Evolutionary conservation across 2,888 invertebrate species (phyloP).

Genomic region (Muschampia plurimacula): DNA sequence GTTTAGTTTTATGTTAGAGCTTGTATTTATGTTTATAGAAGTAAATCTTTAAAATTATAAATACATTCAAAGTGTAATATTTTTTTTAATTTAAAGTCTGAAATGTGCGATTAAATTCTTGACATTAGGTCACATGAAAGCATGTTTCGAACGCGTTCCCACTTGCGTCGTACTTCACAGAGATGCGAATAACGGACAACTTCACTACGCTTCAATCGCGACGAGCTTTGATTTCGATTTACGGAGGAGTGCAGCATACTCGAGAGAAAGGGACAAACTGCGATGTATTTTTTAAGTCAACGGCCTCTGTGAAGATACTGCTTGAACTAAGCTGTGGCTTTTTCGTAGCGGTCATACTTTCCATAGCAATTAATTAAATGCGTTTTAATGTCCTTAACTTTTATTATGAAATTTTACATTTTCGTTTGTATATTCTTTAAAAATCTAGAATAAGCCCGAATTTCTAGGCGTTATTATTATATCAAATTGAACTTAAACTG

Average conservation of each 20-base stretch:
- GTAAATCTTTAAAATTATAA: background rate
- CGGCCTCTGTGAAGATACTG: constrained; percentile 79
- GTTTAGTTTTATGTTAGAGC: background rate
- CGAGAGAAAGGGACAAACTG: constrained; percentile 65
- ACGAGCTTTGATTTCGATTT: constrained; percentile 86
- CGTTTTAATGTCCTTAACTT: constrained; percentile 1
- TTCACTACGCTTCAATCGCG: constrained; percentile 76
- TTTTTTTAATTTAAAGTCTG: background rate
- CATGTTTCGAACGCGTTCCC: constrained; percentile 64
- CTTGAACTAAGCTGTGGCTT: constrained; percentile 69
- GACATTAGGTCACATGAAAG: constrained; percentile 18
- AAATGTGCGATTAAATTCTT: background rate
- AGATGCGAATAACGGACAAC: constrained; percentile 58
- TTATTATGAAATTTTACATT: background rate
- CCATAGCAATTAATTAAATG: constrained; percentile 35
- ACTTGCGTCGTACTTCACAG: constrained; percentile 66
- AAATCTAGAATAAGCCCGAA: no score
- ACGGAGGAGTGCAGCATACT: constrained; percentile 77
- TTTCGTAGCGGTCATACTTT: constrained; percentile 50
- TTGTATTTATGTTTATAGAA: background rate
- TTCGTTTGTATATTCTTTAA: background rate
- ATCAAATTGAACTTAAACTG: no score
- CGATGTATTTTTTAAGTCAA: constrained; percentile 78
- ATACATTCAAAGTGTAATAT: background rate
- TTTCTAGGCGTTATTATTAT: no score